Evolutionary conservation across 2,888 invertebrate species (phyloP).

Genomic region (Fabriciana adippe): DNA sequence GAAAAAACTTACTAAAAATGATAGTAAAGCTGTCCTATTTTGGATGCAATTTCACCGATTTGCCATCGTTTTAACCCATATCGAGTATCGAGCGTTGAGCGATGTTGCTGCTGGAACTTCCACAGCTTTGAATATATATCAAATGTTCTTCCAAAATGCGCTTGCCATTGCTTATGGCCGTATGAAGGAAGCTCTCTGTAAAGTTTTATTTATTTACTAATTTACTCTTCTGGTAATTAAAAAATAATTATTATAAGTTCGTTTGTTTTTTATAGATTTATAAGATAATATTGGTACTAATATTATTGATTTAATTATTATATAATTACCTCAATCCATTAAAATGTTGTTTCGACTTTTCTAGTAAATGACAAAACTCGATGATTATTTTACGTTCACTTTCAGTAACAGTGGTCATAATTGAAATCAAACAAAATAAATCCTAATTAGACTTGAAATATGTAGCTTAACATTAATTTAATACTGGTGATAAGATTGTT

Average conservation of each 20-base stretch:
- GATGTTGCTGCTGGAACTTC: slow-evolving; percentile 99
- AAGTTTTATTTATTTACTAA: neutral
- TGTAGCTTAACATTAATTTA: too few relatives aligned
- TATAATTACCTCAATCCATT: slow-evolving; percentile 92
- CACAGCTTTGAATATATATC: slow-evolving; percentile 98
- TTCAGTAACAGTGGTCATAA: slow-evolving; percentile 76
- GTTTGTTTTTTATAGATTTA: neutral
- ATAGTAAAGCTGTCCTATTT: slow-evolving; percentile 99
- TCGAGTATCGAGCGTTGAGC: slow-evolving; percentile 93
- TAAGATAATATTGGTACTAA: neutral
- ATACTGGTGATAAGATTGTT: too few relatives aligned
- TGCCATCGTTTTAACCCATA: slow-evolving; percentile 99
- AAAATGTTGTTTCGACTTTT: slow-evolving; percentile 98
- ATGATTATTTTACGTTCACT: slow-evolving; percentile 95
- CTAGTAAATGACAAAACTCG: slow-evolving; percentile 97
- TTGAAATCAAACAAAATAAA: neutral
- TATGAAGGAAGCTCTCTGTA: slow-evolving; percentile 97
- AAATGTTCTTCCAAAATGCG: slow-evolving; percentile 97
- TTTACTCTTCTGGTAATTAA: neutral
- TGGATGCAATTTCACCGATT: slow-evolving; percentile 98
- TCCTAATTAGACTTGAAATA: neutral
- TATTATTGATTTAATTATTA: slow-evolving; percentile 1
- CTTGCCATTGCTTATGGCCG: slow-evolving; percentile 98
- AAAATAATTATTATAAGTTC: neutral
- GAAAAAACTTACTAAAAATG: slow-evolving; percentile 93